These are phyloP conservation scores for Ibidorhyncha struthersii DNA, from an alignment of 2,113 vertebrate genomes.

Conservation along the genomic window DNA sequence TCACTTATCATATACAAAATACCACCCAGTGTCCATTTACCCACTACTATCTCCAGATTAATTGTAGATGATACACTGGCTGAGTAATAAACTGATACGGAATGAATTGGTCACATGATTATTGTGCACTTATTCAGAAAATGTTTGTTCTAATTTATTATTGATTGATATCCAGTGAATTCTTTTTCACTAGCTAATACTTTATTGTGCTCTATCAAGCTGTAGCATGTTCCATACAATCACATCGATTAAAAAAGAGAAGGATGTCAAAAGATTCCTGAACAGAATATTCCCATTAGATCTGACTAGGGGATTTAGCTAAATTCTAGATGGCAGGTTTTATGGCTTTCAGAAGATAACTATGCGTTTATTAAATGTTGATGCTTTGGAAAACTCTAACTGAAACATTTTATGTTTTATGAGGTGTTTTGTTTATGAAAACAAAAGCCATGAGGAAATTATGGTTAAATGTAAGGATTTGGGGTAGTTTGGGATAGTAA, in stretches of 20 bases:
- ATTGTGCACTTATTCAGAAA: conserved; percentile 10
- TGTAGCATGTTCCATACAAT: not conserved
- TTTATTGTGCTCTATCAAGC: conserved; percentile 1
- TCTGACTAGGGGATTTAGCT: not conserved
- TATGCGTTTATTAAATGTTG: not conserved
- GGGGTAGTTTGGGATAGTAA: not conserved
- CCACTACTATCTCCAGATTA: not conserved
- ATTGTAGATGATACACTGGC: not conserved
- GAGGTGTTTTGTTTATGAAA: not conserved
- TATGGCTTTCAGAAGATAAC: not conserved
- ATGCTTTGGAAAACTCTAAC: not conserved
- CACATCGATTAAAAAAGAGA: conserved; percentile 9
- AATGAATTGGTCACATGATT: not conserved
- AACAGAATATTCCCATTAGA: not conserved
- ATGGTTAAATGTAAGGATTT: not conserved
- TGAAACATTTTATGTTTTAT: not conserved
- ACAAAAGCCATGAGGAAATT: not conserved
- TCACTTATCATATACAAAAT: not conserved
- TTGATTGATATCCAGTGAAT: conserved; percentile 19
- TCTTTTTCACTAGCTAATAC: not conserved
- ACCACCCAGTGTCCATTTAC: not conserved
- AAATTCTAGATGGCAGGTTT: not conserved
- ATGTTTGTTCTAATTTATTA: conserved; percentile 42
- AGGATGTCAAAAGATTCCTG: not conserved
- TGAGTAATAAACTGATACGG: not conserved